Base-by-base conservation (phyloP, 2,113 vertebrate species). In the Paraplagusia blochii region DNA sequence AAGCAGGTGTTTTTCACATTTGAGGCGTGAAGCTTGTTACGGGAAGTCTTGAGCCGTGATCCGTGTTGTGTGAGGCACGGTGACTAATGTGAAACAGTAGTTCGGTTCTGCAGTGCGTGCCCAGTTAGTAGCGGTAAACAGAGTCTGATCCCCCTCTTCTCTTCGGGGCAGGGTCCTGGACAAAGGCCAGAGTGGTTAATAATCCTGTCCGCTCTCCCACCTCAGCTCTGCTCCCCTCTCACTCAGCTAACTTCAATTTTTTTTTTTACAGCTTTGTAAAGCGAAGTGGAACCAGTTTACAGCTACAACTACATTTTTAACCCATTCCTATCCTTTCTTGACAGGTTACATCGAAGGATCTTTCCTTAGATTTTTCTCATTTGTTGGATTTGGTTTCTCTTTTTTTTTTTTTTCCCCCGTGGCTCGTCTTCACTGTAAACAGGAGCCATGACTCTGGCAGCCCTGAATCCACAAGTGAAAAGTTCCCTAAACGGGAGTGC, bases 361-460 rank as follows among this genome's bases (percentile, higher is more conserved):
- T 40, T 13, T 12, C 11, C 10, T 40, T 50, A 56, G 18, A 56
- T 49, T 55, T 66, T 48, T 55, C 61, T 8, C 16, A 1, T 34
- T 1, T 5, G 36, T 55, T 40, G 16, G 17, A 17, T 13, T 34
- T 71, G 2, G 43, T 35, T 69, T 44, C 22, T 46, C 16, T 36
- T 0, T 15, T 42, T 42, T 42, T 4, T 19, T 44, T 43, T 58
- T 55, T 38, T 62, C 33, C 43, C 9, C 18, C 43, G 33, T 6
- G 36, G 29, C 52, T 47, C 58, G 19, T 29, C 54, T 35, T 53
- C 4, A 3, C 9, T 44, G 2, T 35, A 22, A 29, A 33, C n/a
- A 12, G 14, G 15, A 9, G 84, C 83, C 69, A 93, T 94, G 93
- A 90, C 93, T 65, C 85, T 89, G 22, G 85, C 75, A 73, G 78